Conservation (phyloP, 2,888 invertebrate genomes). For the Drosophila anomelani region DNA sequence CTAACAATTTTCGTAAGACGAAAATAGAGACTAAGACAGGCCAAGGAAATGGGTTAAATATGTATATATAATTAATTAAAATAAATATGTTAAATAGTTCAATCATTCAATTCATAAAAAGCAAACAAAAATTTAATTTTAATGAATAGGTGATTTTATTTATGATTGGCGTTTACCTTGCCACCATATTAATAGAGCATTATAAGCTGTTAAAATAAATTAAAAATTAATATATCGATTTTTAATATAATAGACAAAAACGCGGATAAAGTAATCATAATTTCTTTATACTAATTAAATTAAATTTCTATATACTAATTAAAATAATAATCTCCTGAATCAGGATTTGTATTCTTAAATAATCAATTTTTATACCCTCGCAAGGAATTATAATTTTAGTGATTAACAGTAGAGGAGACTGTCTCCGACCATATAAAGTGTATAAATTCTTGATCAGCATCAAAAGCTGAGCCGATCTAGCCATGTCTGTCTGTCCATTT, state of each 20-base stretch:
- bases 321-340: too few relatives aligned
- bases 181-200: not conserved
- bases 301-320: too few relatives aligned
- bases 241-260: not conserved
- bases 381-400: too few relatives aligned
- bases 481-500: too few relatives aligned
- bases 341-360: too few relatives aligned
- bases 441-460: too few relatives aligned
- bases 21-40: not conserved
- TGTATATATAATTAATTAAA: not conserved
- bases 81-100: not conserved
- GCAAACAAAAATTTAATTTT: not conserved
- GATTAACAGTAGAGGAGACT: too few relatives aligned
- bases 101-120: not conserved
- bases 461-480: too few relatives aligned
- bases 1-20: not conserved
- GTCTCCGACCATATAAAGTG: too few relatives aligned
- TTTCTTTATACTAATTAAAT: too few relatives aligned
- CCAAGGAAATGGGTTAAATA: not conserved
- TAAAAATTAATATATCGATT: not conserved
- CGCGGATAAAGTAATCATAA: not conserved
- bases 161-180: not conserved
- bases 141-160: not conserved
- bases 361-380: too few relatives aligned
- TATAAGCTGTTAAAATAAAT: constrained; percentile 1